phyloP scores from a whole-genome alignment of 1,140 invertebrate species.

The Chionoecetes opilio region DNA sequence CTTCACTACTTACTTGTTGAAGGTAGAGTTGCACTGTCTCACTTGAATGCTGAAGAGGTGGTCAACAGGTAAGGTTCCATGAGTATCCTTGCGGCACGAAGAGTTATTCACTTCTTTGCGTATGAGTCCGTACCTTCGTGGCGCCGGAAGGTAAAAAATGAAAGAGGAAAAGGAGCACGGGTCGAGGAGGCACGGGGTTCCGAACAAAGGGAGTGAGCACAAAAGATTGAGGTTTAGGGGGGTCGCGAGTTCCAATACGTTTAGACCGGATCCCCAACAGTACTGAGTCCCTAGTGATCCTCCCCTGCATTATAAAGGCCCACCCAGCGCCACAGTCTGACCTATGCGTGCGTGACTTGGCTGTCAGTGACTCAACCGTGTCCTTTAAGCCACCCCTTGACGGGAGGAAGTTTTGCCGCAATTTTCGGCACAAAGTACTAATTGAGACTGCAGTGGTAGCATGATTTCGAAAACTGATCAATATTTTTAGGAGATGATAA shows the following conservation, averaged over 20 bases:
- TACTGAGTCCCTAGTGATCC: constrained; percentile 1
- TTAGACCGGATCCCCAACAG: too few relatives aligned
- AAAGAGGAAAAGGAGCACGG: too few relatives aligned
- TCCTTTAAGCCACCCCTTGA: background rate
- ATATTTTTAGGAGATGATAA: too few relatives aligned
- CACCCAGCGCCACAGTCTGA: background rate
- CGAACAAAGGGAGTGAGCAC: background rate
- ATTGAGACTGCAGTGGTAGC: background rate
- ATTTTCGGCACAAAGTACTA: background rate
- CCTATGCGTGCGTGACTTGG: constrained; percentile 1
- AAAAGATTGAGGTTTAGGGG: background rate
- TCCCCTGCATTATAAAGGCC: background rate
- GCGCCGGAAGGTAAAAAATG: background rate
- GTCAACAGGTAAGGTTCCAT: background rate
- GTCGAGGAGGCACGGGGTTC: too few relatives aligned
- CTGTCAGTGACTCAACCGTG: background rate
- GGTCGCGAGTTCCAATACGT: background rate
- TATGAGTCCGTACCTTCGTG: background rate
- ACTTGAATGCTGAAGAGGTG: background rate
- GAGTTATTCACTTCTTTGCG: background rate
- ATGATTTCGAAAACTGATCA: background rate
- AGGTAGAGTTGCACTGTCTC: background rate
- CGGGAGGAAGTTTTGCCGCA: background rate
- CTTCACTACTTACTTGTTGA: background rate
- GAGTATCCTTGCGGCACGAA: background rate